Evolutionary conservation across 2,113 vertebrate genomes (phyloP).

Genomic region (Jaculus jaculus): DNA sequence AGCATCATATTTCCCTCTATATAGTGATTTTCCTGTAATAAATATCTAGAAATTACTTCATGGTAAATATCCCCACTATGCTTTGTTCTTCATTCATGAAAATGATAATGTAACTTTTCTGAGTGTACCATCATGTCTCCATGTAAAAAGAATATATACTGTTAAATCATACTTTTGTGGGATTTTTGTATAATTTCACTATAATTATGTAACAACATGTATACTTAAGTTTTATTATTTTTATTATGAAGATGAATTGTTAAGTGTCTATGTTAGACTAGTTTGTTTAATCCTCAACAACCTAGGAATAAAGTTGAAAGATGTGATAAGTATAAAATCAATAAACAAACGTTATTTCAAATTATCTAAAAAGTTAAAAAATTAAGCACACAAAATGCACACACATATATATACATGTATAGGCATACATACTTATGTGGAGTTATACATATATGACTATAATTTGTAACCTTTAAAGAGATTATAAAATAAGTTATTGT

Average conservation of each 20-base stretch:
- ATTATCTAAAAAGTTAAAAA: neutral
- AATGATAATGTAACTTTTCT: conserved; percentile 45
- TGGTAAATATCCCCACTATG: neutral
- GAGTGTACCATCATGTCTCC: neutral
- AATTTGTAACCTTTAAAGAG: neutral
- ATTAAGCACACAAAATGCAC: neutral
- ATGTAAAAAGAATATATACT: neutral
- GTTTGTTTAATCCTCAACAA: neutral
- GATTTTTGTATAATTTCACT: neutral
- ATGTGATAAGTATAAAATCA: neutral
- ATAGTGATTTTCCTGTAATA: conserved; percentile 41
- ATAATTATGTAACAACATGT: neutral
- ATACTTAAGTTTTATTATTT: neutral
- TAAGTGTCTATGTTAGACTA: accelerated
- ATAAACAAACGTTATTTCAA: neutral
- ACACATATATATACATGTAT: neutral
- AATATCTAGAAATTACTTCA: conserved; percentile 53
- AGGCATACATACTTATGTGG: neutral
- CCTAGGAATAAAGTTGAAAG: neutral
- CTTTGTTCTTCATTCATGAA: neutral
- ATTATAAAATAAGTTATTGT: neutral
- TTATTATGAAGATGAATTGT: neutral
- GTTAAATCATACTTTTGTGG: neutral
- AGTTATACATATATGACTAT: neutral
- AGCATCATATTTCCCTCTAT: conserved; percentile 41